phyloP scores from a whole-genome alignment of 2,797 vertebrate species.

The Catostomus latipinnis region DNA sequence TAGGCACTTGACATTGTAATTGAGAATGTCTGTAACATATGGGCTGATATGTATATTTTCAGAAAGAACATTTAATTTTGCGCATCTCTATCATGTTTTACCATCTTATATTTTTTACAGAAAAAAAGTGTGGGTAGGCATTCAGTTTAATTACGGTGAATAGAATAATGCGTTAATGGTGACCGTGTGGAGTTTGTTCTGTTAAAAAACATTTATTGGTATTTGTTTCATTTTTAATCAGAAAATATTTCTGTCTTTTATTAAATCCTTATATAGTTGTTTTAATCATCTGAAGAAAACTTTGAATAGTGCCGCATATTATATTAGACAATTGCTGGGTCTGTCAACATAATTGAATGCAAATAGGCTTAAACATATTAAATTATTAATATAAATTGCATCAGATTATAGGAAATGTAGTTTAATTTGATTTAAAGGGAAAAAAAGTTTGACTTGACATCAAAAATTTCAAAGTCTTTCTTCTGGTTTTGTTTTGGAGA shows the following conservation, averaged over 20 bases:
- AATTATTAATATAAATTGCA: conserved; percentile 5
- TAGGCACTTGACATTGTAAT: conserved; percentile 25
- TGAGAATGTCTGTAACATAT: not conserved
- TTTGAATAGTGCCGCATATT: not conserved
- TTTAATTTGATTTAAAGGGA: not conserved
- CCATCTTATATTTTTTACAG: conserved; percentile 13
- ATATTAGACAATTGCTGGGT: not conserved
- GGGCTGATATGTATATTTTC: conserved; percentile 2
- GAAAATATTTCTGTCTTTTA: not conserved
- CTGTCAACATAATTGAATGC: not conserved
- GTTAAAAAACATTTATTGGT: not conserved
- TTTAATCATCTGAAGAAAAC: not conserved
- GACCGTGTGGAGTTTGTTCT: not conserved
- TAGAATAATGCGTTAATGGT: not conserved
- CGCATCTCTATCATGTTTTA: conserved; percentile 22
- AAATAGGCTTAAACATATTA: not conserved
- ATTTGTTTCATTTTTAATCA: conserved; percentile 3
- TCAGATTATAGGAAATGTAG: not conserved
- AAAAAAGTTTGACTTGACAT: not conserved
- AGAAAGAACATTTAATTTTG: conserved; percentile 1
- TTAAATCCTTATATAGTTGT: not conserved
- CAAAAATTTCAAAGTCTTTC: not conserved
- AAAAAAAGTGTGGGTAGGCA: not conserved
- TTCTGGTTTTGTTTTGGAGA: not conserved
- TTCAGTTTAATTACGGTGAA: not conserved